A percentile compares a stretch with the other conserved stretches of the same genome.
Evolutionary conservation across 2,888 invertebrate species (phyloP).

Genomic region (Serripes groenlandicus): DNA sequence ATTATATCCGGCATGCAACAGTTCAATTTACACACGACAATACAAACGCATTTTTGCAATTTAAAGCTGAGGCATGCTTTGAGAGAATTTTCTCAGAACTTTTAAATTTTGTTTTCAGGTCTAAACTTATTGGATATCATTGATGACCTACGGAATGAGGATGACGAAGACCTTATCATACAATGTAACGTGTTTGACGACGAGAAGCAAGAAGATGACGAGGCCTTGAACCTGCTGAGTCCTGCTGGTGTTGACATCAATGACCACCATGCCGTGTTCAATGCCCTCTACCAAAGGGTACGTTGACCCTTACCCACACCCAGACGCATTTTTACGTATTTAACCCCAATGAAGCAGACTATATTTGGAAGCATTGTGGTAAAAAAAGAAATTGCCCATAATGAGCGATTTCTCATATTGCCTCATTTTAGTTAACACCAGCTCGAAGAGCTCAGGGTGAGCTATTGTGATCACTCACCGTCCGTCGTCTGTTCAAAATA

Average conservation of each 20-base stretch:
- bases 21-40: too few species aligned
- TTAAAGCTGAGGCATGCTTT: too few species aligned
- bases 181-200: constrained; percentile 98
- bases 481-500: too few species aligned
- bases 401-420: too few species aligned
- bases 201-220: constrained; percentile 97
- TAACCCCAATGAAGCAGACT: background rate
- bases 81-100: too few species aligned
- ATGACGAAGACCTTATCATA: constrained; percentile 87
- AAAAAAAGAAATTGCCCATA: too few species aligned
- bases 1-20: too few species aligned
- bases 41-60: too few species aligned
- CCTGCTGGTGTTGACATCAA: constrained; percentile 93
- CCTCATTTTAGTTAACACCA: too few species aligned
- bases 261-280: constrained; percentile 97
- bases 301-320: background rate
- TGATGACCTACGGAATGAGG: constrained; percentile 77
- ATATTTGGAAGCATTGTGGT: background rate
- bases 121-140: constrained; percentile 94
- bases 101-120: constrained; percentile 90
- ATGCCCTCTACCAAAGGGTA: constrained; percentile 96
- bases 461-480: too few species aligned
- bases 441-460: too few species aligned
- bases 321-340: background rate
- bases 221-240: constrained; percentile 89